Evolutionary conservation across 2,888 invertebrate species (phyloP).

Genomic region (Cabera pusaria): DNA sequence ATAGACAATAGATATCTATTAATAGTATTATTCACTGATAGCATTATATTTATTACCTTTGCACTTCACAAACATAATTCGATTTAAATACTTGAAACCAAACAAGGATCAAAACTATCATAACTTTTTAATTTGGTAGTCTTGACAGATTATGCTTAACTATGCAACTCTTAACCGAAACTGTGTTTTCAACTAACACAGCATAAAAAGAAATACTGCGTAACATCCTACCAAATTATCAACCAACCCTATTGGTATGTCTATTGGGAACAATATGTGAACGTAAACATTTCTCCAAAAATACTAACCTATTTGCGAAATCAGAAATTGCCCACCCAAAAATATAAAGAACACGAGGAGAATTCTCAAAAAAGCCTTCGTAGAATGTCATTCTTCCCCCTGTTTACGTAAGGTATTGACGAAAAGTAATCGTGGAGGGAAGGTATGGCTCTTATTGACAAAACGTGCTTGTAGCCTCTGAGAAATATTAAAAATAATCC

Average conservation of each 20-base stretch:
- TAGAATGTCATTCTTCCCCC: slow-evolving; percentile 49
- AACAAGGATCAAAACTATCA: too few species aligned
- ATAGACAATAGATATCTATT: too few species aligned
- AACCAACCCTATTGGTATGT: not conserved
- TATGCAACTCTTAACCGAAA: too few species aligned
- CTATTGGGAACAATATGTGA: not conserved
- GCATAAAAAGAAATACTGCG: too few species aligned
- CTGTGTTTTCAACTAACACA: too few species aligned
- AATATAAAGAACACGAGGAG: slow-evolving; percentile 30
- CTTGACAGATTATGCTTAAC: too few species aligned
- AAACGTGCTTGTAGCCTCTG: slow-evolving; percentile 63
- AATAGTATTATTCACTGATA: too few species aligned
- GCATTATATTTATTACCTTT: too few species aligned
- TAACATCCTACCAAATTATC: too few species aligned
- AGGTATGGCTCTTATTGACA: slow-evolving; percentile 67
- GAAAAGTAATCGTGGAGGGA: slow-evolving; percentile 65
- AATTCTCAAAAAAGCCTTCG: slow-evolving; percentile 35
- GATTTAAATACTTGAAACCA: too few species aligned
- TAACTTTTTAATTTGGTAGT: too few species aligned
- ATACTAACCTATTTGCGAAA: slow-evolving; percentile 24
- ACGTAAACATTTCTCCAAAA: slow-evolving; percentile 7
- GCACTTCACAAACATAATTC: too few species aligned
- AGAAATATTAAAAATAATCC: slow-evolving; percentile 34
- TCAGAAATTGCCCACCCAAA: slow-evolving; percentile 38
- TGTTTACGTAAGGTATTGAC: slow-evolving; percentile 68